A percentile compares a stretch with the other conserved stretches of the same genome.
phyloP scores from a whole-genome alignment of 2,888 invertebrate genomes.

The Sminthurides aquaticus region DNA sequence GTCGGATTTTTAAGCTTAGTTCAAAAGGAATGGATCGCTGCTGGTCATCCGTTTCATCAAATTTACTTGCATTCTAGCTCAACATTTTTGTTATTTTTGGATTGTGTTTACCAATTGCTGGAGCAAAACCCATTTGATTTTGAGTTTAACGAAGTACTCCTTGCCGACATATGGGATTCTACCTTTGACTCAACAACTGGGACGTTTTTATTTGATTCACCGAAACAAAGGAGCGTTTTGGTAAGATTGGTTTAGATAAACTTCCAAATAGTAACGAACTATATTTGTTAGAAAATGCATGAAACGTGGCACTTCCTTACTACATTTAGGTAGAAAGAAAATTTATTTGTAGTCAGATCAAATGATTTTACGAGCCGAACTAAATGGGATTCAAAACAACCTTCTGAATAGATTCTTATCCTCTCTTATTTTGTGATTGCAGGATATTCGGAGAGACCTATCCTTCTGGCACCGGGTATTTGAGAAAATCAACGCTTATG shows the following conservation, averaged over 20 bases:
- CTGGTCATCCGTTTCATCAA: constrained; percentile 76
- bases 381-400: too few relatives aligned
- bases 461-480: constrained; percentile 35
- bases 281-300: not conserved
- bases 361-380: too few relatives aligned
- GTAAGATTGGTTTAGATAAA: constrained; percentile 8
- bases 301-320: too few relatives aligned
- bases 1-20: constrained; percentile 81
- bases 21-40: constrained; percentile 89
- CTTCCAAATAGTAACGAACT: too few relatives aligned
- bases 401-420: too few relatives aligned
- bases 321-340: too few relatives aligned
- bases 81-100: constrained; percentile 81
- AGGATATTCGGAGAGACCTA: constrained; percentile 36
- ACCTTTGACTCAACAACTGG: constrained; percentile 37
- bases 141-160: constrained; percentile 85
- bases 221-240: constrained; percentile 16
- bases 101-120: constrained; percentile 85
- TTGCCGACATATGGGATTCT: constrained; percentile 81
- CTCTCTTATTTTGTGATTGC: too few relatives aligned
- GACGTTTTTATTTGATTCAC: constrained; percentile 41
- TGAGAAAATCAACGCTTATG: constrained; percentile 20
- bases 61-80: constrained; percentile 51
- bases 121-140: constrained; percentile 82
- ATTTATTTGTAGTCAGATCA: too few relatives aligned